phyloP scores from a whole-genome alignment of 2,113 vertebrate species.

The Porphyrio hochstetteri region DNA sequence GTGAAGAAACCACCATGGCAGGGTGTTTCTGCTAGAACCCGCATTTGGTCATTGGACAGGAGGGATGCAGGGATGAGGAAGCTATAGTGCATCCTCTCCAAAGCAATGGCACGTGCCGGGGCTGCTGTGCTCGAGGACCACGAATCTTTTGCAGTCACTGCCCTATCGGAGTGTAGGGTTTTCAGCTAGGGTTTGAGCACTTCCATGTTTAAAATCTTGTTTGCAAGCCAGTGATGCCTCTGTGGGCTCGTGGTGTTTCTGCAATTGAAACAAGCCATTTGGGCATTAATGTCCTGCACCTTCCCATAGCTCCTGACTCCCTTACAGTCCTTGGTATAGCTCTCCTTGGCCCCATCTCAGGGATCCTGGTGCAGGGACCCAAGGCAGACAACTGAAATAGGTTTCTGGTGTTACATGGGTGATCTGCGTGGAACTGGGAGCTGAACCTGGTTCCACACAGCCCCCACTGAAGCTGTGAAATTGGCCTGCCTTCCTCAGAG shows the following conservation, averaged over 20 bases:
- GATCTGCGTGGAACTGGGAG: background rate
- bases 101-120: background rate
- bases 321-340: background rate
- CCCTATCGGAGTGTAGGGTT: background rate
- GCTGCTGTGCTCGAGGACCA: background rate
- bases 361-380: background rate
- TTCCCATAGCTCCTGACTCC: background rate
- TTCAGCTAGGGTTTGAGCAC: background rate
- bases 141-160: background rate
- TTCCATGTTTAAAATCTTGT: background rate
- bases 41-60: background rate
- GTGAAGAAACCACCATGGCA: background rate
- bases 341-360: accelerated
- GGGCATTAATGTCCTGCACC: background rate
- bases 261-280: background rate
- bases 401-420: background rate
- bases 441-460: background rate
- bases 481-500: background rate
- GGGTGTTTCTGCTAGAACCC: background rate
- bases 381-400: background rate
- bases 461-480: background rate
- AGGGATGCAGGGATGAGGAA: background rate
- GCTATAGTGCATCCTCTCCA: background rate
- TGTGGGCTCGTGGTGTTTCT: background rate
- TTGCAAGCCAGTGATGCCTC: background rate